Evolutionary conservation across 2,888 invertebrate genomes (phyloP).

Genomic region (Melipona beecheii): DNA sequence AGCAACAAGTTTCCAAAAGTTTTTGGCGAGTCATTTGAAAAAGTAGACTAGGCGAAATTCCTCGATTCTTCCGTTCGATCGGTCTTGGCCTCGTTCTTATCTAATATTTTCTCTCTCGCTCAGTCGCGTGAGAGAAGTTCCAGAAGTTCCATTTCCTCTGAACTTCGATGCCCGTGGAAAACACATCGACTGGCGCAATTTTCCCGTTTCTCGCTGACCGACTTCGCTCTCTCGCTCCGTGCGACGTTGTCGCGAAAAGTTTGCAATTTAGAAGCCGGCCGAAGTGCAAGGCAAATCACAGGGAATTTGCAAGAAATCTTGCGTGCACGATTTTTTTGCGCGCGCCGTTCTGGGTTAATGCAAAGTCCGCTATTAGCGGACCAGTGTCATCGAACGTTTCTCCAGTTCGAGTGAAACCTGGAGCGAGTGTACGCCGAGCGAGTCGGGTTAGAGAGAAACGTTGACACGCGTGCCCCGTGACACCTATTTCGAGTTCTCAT

Average conservation of each 20-base stretch:
- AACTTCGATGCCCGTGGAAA: not conserved
- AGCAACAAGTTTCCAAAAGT: too few relatives aligned
- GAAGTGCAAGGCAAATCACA: constrained; percentile 7
- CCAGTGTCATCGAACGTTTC: constrained; percentile 45
- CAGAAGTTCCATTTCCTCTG: not conserved
- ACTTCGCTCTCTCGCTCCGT: constrained; percentile 14
- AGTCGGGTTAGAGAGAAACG: constrained; percentile 43
- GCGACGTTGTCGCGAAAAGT: constrained; percentile 14
- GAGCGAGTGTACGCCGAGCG: constrained; percentile 35
- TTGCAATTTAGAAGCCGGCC: constrained; percentile 8
- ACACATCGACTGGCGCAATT: not conserved
- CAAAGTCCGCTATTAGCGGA: constrained; percentile 32
- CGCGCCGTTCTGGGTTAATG: constrained; percentile 45
- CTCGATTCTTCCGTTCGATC: not conserved
- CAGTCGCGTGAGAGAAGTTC: not conserved
- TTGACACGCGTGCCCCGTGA: constrained; percentile 8
- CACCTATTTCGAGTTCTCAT: constrained; percentile 13
- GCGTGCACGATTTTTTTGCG: constrained; percentile 6
- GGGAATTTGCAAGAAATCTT: constrained; percentile 42
- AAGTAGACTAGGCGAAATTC: constrained; percentile 5
- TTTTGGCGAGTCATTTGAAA: not conserved
- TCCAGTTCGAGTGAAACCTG: constrained; percentile 52
- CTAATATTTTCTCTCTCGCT: not conserved
- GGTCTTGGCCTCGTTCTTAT: not conserved
- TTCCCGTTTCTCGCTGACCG: constrained; percentile 25